Evolutionary conservation across 2,113 vertebrate species (phyloP).

Genomic region (Menidia beryllina): DNA sequence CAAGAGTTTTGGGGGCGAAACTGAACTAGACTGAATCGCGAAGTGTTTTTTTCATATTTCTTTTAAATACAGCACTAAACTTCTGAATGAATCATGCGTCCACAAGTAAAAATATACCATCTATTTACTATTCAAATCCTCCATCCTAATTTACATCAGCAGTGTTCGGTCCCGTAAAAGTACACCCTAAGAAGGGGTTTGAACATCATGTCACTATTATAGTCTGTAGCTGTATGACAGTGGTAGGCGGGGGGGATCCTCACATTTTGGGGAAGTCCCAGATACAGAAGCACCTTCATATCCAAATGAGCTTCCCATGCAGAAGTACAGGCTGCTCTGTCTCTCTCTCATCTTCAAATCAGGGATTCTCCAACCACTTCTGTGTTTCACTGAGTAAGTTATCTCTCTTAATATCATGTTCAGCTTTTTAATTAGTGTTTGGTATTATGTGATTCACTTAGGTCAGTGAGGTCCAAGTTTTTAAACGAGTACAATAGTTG

Average conservation of each 20-base stretch:
- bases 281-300: constrained; percentile 17
- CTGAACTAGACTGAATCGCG: no score
- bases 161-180: not conserved
- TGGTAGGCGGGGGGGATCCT: constrained; percentile 4
- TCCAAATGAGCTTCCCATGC: constrained; percentile 50
- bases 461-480: not conserved
- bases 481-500: not conserved
- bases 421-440: no score
- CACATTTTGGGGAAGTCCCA: constrained; percentile 57
- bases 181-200: not conserved
- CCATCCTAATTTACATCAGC: rapidly evolving
- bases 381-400: constrained; percentile 54
- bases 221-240: not conserved
- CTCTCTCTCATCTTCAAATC: constrained; percentile 21
- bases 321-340: constrained; percentile 16
- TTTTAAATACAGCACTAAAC: no score
- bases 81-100: no score
- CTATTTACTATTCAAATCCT: not conserved
- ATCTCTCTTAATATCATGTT: not conserved
- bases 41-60: no score
- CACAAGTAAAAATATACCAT: no score
- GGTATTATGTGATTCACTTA: not conserved
- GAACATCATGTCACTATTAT: not conserved
- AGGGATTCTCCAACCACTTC: constrained; percentile 7
- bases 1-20: no score